A percentile compares a stretch with the other conserved stretches of the same genome.
These are phyloP conservation scores for Lepidothrix coronata DNA, from an alignment of 2,113 vertebrate species.

Conservation along the genomic window DNA sequence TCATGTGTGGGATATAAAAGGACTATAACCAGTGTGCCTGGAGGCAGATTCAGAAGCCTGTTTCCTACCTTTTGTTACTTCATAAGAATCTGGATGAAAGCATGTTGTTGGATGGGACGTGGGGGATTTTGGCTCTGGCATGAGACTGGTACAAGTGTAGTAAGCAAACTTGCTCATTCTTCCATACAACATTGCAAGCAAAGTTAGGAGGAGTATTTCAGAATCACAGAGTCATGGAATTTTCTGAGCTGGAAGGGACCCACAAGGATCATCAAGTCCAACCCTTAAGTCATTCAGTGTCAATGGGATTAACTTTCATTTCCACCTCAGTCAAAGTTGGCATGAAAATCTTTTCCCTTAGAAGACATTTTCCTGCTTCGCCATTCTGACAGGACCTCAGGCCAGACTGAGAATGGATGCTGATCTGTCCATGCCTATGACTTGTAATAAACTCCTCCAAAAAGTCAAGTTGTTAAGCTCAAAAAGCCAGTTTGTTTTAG, in stretches of 20 bases:
- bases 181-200: background rate
- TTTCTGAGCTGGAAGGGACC: background rate
- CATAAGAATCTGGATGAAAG: background rate
- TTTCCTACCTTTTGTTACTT: background rate
- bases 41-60: background rate
- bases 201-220: background rate
- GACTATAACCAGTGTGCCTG: background rate
- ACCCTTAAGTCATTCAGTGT: background rate
- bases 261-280: background rate
- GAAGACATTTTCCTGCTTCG: background rate
- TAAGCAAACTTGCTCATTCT: background rate
- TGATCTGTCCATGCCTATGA: background rate
- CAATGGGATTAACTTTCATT: background rate
- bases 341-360: background rate
- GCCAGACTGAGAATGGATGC: background rate
- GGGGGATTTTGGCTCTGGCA: background rate
- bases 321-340: background rate
- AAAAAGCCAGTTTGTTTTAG: background rate
- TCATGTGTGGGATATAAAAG: background rate
- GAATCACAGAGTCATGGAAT: background rate
- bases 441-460: background rate
- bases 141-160: accelerated
- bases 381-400: background rate
- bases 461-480: background rate
- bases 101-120: background rate